Percentiles rank a stretch among this genome's conserved stretches.
Conservation (phyloP, 2,797 vertebrate species). For the Euthynnus affinis region DNA sequence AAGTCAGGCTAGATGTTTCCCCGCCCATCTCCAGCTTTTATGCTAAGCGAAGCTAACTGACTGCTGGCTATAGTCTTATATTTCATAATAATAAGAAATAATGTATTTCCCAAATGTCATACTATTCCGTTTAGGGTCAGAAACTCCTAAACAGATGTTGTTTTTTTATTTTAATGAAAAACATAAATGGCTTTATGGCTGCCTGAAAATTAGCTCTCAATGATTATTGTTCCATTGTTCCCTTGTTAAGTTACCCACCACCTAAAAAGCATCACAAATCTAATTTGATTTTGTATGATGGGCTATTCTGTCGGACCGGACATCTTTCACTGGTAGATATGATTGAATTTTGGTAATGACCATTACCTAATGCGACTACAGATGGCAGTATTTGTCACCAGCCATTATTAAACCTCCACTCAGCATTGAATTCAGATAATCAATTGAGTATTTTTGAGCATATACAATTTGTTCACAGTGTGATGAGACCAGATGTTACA, state of each 20-base stretch:
- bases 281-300: conserved; percentile 11
- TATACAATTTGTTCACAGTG: conserved; percentile 23
- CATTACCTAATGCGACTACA: conserved; percentile 29
- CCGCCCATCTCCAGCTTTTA: no score
- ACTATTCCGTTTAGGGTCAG: no score
- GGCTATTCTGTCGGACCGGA: conserved; percentile 20
- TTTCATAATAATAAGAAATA: no score
- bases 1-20: no score
- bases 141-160: no score
- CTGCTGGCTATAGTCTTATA: no score
- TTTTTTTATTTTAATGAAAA: no score
- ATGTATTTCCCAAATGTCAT: no score
- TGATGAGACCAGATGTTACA: conserved; percentile 26
- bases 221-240: conserved; percentile 3
- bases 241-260: conserved; percentile 21
- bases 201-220: neutral
- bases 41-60: no score
- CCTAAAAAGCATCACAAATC: conserved; percentile 27
- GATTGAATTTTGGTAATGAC: conserved; percentile 39
- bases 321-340: neutral
- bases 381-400: conserved; percentile 31
- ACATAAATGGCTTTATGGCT: neutral
- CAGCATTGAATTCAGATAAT: conserved; percentile 26
- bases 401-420: conserved; percentile 30
- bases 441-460: conserved; percentile 32